Conservation (phyloP, 1,140 invertebrate genomes). For the Scylla paramamosain region DNA sequence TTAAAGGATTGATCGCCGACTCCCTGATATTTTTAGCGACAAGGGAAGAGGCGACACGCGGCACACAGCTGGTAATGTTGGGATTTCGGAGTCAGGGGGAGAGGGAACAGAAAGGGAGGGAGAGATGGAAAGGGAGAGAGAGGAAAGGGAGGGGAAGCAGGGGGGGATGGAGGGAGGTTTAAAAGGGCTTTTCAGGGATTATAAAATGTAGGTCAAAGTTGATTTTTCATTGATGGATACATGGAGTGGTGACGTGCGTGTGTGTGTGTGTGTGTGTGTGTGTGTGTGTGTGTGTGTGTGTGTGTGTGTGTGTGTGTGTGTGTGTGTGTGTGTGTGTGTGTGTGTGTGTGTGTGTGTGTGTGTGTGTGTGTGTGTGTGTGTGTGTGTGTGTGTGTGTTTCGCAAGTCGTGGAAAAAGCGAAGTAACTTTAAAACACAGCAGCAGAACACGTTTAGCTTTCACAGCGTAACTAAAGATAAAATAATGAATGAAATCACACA, state of each 20-base stretch:
- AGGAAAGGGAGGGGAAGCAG: not conserved
- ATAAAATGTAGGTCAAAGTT: conserved; percentile 24
- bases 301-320: conserved; percentile 50
- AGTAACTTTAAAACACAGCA: not conserved
- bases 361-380: conserved; percentile 48
- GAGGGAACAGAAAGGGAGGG: not conserved
- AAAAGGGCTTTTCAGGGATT: not conserved
- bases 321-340: conserved; percentile 45
- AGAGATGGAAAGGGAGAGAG: not conserved
- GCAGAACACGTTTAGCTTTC: too few species aligned
- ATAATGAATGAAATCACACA: too few species aligned
- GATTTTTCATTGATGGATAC: not conserved
- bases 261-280: conserved; percentile 43
- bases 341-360: conserved; percentile 41
- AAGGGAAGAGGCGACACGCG: not conserved
- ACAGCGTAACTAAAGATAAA: too few species aligned
- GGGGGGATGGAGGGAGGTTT: not conserved
- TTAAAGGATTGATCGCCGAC: not conserved
- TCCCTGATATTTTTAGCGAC: not conserved
- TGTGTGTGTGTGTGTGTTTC: conserved; percentile 36
- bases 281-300: conserved; percentile 52
- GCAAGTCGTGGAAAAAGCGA: not conserved
- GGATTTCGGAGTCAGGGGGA: not conserved
- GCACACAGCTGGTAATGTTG: conserved; percentile 31
- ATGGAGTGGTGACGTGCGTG: not conserved